phyloP scores from a whole-genome alignment of 2,113 vertebrate species.

The Propithecus coquereli region DNA sequence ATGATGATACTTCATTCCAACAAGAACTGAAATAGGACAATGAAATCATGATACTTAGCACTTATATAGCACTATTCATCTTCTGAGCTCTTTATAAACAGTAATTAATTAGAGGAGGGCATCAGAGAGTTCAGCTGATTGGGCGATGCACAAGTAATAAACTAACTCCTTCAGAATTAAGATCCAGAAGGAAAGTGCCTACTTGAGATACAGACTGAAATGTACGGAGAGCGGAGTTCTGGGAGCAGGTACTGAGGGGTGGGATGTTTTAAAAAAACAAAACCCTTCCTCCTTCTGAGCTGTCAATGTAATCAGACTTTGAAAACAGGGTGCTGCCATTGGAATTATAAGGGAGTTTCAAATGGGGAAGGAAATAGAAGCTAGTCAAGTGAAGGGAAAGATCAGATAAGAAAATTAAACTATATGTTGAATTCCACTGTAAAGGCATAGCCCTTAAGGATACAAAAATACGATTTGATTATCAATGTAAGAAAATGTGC shows the following conservation, averaged over 20 bases:
- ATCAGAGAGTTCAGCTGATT: conserved; percentile 47
- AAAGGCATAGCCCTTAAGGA: conserved; percentile 76
- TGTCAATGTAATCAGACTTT: conserved; percentile 67
- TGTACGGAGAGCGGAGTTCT: fast-evolving
- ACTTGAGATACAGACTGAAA: conserved; percentile 62
- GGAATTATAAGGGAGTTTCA: conserved; percentile 78
- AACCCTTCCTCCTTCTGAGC: conserved; percentile 41
- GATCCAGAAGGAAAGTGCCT: conserved; percentile 62
- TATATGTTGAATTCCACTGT: conserved; percentile 77
- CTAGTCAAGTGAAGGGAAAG: conserved; percentile 70
- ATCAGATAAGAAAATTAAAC: conserved; percentile 80
- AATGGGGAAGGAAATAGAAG: conserved; percentile 75
- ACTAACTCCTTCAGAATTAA: conserved; percentile 63
- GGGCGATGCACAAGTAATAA: conserved; percentile 15
- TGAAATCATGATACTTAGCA: conserved; percentile 60
- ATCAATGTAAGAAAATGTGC: conserved; percentile 75
- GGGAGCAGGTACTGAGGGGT: background rate
- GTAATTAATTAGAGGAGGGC: conserved; percentile 67
- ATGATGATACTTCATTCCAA: conserved; percentile 56
- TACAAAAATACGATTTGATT: conserved; percentile 79
- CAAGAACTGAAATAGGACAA: conserved; percentile 54
- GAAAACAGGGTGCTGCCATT: conserved; percentile 56
- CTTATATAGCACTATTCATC: conserved; percentile 59
- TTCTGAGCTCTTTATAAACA: conserved; percentile 64
- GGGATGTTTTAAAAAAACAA: background rate